phyloP scores from a whole-genome alignment of 2,113 vertebrate genomes.

The Tamias sibiricus region DNA sequence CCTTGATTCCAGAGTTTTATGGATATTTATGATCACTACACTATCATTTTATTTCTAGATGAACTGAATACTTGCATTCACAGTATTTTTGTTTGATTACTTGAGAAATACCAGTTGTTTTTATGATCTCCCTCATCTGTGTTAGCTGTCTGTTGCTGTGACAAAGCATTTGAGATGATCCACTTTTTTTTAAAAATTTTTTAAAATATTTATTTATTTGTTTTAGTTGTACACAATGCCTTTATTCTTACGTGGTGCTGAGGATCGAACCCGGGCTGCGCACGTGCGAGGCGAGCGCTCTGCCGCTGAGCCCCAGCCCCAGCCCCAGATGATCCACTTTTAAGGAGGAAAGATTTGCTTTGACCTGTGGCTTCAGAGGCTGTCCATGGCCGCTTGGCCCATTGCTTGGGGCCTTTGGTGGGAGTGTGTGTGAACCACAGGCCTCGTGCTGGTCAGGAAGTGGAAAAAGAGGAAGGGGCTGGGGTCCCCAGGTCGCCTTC shows the following conservation, averaged over 20 bases:
- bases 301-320: too few species aligned
- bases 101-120: background rate
- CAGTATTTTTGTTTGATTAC: background rate
- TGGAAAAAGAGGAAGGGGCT: background rate
- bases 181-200: too few species aligned
- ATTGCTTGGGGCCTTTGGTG: too few species aligned
- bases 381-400: too few species aligned
- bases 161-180: background rate
- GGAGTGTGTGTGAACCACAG: background rate
- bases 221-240: too few species aligned
- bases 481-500: background rate
- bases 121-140: background rate
- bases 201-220: too few species aligned
- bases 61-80: background rate
- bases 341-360: background rate
- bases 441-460: too few species aligned
- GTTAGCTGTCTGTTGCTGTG: too few species aligned
- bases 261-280: too few species aligned
- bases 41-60: background rate
- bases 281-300: too few species aligned
- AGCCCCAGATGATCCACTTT: rapidly evolving
- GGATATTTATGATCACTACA: rapidly evolving
- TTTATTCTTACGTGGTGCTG: too few species aligned
- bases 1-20: rapidly evolving
- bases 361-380: background rate